Evolutionary conservation across 2,888 invertebrate species (phyloP).

Genomic region (Rhimphoctona megacephalus): DNA sequence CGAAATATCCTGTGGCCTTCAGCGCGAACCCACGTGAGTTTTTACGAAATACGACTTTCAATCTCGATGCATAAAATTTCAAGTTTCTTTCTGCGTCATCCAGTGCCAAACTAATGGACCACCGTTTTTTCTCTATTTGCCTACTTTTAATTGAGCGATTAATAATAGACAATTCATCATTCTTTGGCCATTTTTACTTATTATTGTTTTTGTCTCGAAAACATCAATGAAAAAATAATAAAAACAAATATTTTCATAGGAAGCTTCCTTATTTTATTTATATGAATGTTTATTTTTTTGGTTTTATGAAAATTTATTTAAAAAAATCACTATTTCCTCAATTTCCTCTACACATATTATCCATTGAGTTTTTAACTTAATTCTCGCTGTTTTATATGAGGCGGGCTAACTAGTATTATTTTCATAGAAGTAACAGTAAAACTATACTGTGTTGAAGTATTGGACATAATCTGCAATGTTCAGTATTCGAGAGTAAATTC

Average conservation of each 20-base stretch:
- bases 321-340: not conserved
- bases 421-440: too few species aligned
- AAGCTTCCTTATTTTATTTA: not conserved
- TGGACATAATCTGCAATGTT: too few species aligned
- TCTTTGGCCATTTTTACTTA: not conserved
- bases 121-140: not conserved
- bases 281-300: not conserved
- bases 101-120: not conserved
- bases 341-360: not conserved
- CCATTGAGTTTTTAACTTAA: too few species aligned
- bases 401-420: too few species aligned
- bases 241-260: not conserved
- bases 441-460: too few species aligned
- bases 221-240: not conserved
- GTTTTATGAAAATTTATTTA: not conserved
- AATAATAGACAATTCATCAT: not conserved
- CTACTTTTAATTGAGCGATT: not conserved
- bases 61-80: not conserved
- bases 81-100: not conserved
- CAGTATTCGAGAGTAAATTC: too few species aligned
- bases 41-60: slow-evolving; percentile 18
- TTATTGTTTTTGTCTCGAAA: not conserved
- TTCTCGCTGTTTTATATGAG: too few species aligned
- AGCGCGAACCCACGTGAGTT: slow-evolving; percentile 68
- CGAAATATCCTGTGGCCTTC: slow-evolving; percentile 70